Base-by-base conservation (phyloP, 2,113 vertebrate species). In the Thomomys bottae region DNA sequence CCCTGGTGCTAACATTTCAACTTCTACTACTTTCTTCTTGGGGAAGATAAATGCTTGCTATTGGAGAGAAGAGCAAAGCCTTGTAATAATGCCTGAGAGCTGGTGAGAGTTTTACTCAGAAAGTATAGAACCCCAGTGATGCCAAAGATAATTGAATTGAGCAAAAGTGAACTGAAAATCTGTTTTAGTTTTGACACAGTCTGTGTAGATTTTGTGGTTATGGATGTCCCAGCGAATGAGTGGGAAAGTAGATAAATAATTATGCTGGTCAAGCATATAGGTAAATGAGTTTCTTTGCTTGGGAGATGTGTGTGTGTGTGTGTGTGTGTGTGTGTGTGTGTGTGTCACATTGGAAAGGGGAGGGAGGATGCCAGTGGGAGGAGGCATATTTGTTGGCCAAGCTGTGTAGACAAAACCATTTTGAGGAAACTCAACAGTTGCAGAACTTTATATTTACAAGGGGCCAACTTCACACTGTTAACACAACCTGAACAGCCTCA, bases 371-470 rank as follows among this genome's bases (percentile, higher is more conserved):
- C 18, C 59, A n/a, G 78, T 76, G 42, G 82, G 88, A 76, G 49
- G 49, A 42, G 8, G 59, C 66, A 84, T 54, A 32, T 88, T 36
- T n/a, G 6, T 21, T 80, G 75, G 87, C 67, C 71, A 72, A 79
- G 20, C 5, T 77, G 28, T 0, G 34, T 89, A 45, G 91, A 84
- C n/a, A 70, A 71, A 92, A 72, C 32, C 38, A 83, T 88, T 90
- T 64, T 90, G 67, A 72, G 87, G 89, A 87, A 92, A 90, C 70
- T 66, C 23, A 80, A n/a, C 78, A 57, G 57, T 59, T 93, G 38
- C 24, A 64, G 42, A 91, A 66, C 42, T 54, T 38, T 57, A 57
- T 72, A 67, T 73, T 87, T 71, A 67, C 7, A 30, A 83, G 79
- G 36, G 67, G 67, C 76, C 88, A 87, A 45, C 88, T 80, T 77